A percentile compares a stretch with the other conserved stretches of the same genome.
Conservation (phyloP, 2,113 vertebrate species). For the Myocastor coypus region DNA sequence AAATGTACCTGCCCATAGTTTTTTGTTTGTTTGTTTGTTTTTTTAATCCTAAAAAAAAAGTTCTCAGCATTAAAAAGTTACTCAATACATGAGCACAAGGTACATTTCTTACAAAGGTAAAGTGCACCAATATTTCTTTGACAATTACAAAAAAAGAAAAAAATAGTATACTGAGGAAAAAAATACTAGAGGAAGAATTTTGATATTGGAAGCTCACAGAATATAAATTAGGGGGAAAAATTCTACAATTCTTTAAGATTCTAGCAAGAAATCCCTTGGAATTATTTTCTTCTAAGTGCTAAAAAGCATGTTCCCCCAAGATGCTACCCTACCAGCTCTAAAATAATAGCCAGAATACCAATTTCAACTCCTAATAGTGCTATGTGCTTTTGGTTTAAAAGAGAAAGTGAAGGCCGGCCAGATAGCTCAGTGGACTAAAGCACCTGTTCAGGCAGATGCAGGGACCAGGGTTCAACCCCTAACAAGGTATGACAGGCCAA, state of each 20-base stretch:
- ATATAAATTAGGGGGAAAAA: background rate
- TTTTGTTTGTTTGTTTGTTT: background rate
- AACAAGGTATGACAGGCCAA: no score
- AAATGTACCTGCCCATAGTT: background rate
- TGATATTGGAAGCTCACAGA: conserved; percentile 1
- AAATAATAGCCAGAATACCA: conserved; percentile 58
- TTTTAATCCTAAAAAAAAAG: background rate
- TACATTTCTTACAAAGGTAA: conserved; percentile 7
- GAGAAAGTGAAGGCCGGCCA: background rate
- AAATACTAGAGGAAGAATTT: background rate
- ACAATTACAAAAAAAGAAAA: conserved; percentile 13
- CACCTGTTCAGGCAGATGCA: no score
- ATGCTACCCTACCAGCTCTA: conserved; percentile 54
- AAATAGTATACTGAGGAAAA: background rate
- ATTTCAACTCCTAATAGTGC: conserved; percentile 55
- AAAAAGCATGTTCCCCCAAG: conserved; percentile 40
- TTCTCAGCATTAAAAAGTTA: background rate
- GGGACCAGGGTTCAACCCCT: no score
- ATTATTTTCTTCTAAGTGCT: conserved; percentile 32
- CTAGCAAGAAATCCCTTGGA: conserved; percentile 60
- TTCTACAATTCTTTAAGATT: conserved; percentile 54
- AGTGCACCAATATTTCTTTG: conserved; percentile 28
- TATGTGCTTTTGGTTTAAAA: conserved; percentile 39
- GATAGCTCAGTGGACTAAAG: no score
- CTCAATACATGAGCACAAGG: background rate